Percentiles rank a stretch among this genome's conserved stretches.
These are phyloP conservation scores for Cheilosia soror DNA, from an alignment of 2,888 invertebrate species.

Conservation along the genomic window DNA sequence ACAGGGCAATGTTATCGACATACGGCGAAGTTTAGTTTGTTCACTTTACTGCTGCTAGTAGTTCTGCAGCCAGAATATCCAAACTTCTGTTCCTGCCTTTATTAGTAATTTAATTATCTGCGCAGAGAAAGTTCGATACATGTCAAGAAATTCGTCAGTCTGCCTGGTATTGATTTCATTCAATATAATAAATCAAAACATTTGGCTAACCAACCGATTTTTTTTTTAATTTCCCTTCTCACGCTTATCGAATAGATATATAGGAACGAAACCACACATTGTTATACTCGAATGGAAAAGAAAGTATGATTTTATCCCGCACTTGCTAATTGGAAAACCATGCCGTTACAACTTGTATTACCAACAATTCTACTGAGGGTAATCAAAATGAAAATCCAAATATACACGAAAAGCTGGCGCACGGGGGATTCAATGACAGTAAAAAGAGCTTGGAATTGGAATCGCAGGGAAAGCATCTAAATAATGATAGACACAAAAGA, in stretches of 20 bases:
- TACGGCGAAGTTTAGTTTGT: no score
- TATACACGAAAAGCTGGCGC: not conserved
- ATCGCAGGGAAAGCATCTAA: slow-evolving; percentile 24
- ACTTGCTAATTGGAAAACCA: slow-evolving; percentile 19
- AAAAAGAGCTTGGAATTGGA: not conserved
- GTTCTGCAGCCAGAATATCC: no score
- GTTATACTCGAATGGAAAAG: slow-evolving; percentile 3
- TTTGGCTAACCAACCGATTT: not conserved
- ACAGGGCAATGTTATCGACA: no score
- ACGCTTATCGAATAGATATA: not conserved
- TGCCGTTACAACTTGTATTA: not conserved
- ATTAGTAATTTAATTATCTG: no score
- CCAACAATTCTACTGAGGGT: not conserved
- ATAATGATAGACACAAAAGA: not conserved
- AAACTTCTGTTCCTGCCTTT: no score
- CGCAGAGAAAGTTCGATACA: no score
- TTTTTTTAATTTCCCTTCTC: not conserved
- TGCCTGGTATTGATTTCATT: not conserved
- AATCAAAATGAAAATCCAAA: slow-evolving; percentile 1
- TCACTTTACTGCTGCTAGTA: no score
- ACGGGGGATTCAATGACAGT: not conserved
- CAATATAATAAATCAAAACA: not conserved
- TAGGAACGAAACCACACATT: not conserved
- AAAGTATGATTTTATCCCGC: slow-evolving; percentile 5
- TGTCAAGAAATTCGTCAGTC: no score